phyloP scores from a whole-genome alignment of 2,797 vertebrate genomes.

The Ficedula albicollis region DNA sequence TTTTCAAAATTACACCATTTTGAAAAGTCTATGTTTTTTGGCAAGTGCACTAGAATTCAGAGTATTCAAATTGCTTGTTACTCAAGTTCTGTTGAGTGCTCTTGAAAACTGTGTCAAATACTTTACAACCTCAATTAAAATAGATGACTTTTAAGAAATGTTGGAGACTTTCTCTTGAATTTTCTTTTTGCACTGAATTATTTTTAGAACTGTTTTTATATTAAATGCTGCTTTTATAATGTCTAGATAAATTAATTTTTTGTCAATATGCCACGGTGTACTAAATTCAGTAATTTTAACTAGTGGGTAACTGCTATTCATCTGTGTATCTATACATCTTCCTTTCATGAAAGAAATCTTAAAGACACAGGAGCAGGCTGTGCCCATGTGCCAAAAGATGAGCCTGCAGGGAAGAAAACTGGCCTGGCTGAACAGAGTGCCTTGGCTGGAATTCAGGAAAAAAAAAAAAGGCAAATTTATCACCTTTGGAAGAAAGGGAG shows the following conservation, averaged over 20 bases:
- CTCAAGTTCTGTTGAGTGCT: background rate
- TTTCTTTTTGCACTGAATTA: slow-evolving; percentile 51
- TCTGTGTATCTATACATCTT: background rate
- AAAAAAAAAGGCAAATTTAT: background rate
- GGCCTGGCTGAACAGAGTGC: background rate
- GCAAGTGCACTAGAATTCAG: background rate
- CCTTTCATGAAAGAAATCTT: background rate
- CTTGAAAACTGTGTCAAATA: slow-evolving; percentile 10
- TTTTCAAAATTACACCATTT: background rate
- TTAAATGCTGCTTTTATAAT: background rate
- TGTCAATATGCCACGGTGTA: background rate
- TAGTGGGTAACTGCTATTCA: background rate
- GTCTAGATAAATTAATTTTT: slow-evolving; percentile 26
- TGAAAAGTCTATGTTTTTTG: background rate
- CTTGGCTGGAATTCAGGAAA: background rate
- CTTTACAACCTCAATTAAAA: slow-evolving; percentile 29
- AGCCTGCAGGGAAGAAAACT: accelerated
- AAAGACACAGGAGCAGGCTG: background rate
- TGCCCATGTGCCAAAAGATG: background rate
- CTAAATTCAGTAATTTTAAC: slow-evolving; percentile 1
- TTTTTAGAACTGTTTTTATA: slow-evolving; percentile 39
- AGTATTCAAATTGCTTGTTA: background rate
- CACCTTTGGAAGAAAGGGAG: background rate
- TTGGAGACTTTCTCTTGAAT: background rate
- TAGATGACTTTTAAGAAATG: slow-evolving; percentile 1